phyloP scores from a whole-genome alignment of 2,797 vertebrate species.

The Bradypodion pumilum region DNA sequence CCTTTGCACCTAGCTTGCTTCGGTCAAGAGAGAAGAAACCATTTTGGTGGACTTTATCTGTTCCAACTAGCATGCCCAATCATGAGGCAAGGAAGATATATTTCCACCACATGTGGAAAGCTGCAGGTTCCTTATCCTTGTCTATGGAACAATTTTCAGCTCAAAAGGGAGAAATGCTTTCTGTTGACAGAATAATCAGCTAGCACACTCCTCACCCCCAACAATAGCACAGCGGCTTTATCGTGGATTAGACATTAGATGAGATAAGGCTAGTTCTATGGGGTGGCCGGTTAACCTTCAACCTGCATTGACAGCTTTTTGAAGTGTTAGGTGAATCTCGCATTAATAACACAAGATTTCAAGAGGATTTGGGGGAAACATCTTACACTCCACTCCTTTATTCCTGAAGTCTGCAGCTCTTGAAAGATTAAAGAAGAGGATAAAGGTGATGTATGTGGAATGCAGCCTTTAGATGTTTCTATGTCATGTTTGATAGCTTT shows the following conservation, averaged over 20 bases:
- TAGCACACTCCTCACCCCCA: background rate
- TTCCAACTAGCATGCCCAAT: background rate
- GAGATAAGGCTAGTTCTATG: background rate
- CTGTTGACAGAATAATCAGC: background rate
- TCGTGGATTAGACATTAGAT: background rate
- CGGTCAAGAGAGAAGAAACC: too few species aligned
- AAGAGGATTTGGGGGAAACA: constrained; percentile 20
- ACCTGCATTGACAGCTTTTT: constrained; percentile 12
- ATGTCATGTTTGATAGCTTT: constrained; percentile 12
- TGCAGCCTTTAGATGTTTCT: constrained; percentile 21
- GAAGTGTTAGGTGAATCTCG: constrained; percentile 4
- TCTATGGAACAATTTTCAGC: background rate
- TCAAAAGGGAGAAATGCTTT: background rate
- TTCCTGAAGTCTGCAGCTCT: background rate
- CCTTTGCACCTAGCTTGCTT: background rate
- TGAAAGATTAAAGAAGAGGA: constrained; percentile 30
- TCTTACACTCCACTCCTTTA: constrained; percentile 1
- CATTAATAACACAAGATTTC: constrained; percentile 18
- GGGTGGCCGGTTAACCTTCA: constrained; percentile 6
- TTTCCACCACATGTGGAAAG: background rate
- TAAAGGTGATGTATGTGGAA: background rate
- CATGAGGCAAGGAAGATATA: background rate
- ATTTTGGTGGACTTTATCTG: too few species aligned
- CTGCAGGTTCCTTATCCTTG: background rate
- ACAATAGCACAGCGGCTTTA: background rate